A percentile compares a stretch with the other conserved stretches of the same genome.
phyloP scores from a whole-genome alignment of 2,113 vertebrate genomes.

The Corynorhinus townsendii region DNA sequence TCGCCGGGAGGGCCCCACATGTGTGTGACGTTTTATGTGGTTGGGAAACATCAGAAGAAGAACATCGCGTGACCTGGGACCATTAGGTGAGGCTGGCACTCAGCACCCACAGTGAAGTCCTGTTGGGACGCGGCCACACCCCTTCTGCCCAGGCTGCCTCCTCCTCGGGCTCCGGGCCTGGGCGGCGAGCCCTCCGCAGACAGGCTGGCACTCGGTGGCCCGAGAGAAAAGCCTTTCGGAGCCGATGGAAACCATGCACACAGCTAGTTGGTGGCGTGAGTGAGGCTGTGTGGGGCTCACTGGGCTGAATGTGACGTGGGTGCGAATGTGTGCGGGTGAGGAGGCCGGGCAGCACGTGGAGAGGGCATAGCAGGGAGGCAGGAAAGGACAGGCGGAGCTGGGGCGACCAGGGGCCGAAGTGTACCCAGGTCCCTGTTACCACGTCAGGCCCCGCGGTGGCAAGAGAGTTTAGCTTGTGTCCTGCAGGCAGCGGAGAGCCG shows the following conservation, averaged over 20 bases:
- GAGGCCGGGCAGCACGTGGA: fast-evolving
- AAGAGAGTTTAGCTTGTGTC: background rate
- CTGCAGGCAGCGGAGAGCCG: fast-evolving
- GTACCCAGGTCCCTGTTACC: fast-evolving
- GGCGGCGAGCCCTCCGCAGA: too few relatives aligned
- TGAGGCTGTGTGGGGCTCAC: background rate
- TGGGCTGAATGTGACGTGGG: fast-evolving
- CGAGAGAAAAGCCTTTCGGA: background rate
- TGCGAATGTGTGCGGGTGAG: fast-evolving
- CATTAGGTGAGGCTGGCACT: background rate
- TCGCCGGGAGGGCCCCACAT: too few relatives aligned
- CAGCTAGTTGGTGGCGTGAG: fast-evolving
- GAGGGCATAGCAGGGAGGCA: background rate
- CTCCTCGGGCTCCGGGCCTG: too few relatives aligned
- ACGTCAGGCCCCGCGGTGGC: fast-evolving
- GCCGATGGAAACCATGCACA: fast-evolving
- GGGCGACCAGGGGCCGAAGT: fast-evolving
- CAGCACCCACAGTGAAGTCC: fast-evolving
- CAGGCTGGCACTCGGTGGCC: background rate
- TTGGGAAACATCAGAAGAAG: background rate
- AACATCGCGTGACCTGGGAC: fast-evolving
- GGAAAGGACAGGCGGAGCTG: too few relatives aligned
- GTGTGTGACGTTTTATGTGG: background rate
- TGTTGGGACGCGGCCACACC: fast-evolving
- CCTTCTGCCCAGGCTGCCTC: fast-evolving